Percentiles rank a stretch among this genome's conserved stretches.
Evolutionary conservation across 2,797 vertebrate species (phyloP).

Genomic region (Sebastes taczanowskii): DNA sequence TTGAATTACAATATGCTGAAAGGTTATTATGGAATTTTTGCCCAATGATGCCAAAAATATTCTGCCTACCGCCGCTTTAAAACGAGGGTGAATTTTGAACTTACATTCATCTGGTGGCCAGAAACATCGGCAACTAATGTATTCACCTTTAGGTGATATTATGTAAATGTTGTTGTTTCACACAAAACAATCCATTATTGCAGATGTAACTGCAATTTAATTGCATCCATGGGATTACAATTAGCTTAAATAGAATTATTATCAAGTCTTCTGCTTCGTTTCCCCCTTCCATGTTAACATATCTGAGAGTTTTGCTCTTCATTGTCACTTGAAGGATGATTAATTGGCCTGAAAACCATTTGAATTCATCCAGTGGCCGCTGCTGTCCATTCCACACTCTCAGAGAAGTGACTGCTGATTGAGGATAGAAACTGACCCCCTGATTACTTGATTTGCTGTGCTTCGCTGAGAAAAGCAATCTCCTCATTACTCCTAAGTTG

Average conservation of each 20-base stretch:
- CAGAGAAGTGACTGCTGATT: slow-evolving; percentile 46
- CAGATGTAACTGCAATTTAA: neutral
- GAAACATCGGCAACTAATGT: neutral
- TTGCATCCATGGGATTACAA: neutral
- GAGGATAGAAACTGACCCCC: slow-evolving; percentile 41
- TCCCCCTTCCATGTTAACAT: neutral
- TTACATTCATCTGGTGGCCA: neutral
- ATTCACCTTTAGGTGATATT: neutral
- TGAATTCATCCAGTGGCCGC: slow-evolving; percentile 26
- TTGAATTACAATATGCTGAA: too few species aligned
- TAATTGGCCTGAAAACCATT: slow-evolving; percentile 50
- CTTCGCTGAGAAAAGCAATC: slow-evolving; percentile 39
- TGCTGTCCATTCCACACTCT: slow-evolving; percentile 30
- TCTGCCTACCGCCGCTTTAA: too few species aligned
- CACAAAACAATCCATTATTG: neutral
- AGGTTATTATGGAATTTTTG: too few species aligned
- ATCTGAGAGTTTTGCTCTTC: slow-evolving; percentile 16
- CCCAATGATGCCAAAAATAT: too few species aligned
- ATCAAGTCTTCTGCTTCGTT: neutral
- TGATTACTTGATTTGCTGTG: slow-evolving; percentile 55
- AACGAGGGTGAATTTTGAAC: neutral
- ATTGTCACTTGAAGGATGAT: slow-evolving; percentile 31
- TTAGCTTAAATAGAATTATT: neutral
- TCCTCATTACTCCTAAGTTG: slow-evolving; percentile 57
- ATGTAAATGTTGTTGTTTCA: neutral